A percentile compares a stretch with the other conserved stretches of the same genome.
Evolutionary conservation across 2,888 invertebrate species (phyloP).

Genomic region (Thera britannica): DNA sequence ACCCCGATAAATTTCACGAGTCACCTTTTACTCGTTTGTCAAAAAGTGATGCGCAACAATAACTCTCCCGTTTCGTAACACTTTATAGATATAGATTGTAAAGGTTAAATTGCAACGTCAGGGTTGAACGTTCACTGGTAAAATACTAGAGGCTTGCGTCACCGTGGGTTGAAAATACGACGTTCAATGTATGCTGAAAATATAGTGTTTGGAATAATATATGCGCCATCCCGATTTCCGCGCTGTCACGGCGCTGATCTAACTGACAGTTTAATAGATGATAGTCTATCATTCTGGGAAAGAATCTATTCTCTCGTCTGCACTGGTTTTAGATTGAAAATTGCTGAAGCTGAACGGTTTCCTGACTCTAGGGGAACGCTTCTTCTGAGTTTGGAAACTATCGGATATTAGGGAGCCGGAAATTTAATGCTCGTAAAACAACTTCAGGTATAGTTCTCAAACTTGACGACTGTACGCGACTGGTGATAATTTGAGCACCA

Average conservation of each 20-base stretch:
- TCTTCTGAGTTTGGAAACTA: conserved; percentile 1
- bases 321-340: conserved; percentile 35
- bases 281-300: conserved; percentile 34
- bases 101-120: conserved; percentile 39
- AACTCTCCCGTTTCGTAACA: conserved; percentile 37
- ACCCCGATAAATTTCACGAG: conserved; percentile 71
- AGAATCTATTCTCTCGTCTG: conserved; percentile 38
- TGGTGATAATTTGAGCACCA: too few species aligned
- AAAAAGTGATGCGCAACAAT: conserved; percentile 62
- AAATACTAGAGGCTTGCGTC: conserved; percentile 56
- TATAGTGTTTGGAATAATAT: conserved; percentile 63
- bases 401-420: background rate
- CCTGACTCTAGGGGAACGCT: conserved; percentile 5
- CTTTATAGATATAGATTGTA: conserved; percentile 33
- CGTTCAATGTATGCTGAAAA: conserved; percentile 64
- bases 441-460: background rate
- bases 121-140: conserved; percentile 35
- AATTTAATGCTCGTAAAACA: background rate
- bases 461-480: too few species aligned
- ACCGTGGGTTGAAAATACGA: conserved; percentile 66
- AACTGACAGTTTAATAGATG: conserved; percentile 47
- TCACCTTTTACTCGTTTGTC: conserved; percentile 77
- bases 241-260: conserved; percentile 47
- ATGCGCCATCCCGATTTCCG: conserved; percentile 49
- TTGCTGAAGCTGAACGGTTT: conserved; percentile 20